Evolutionary conservation across 2,888 invertebrate species (phyloP), one percentile per base, ranked within the genome.

Genomic region (Aquatica leii): DNA sequence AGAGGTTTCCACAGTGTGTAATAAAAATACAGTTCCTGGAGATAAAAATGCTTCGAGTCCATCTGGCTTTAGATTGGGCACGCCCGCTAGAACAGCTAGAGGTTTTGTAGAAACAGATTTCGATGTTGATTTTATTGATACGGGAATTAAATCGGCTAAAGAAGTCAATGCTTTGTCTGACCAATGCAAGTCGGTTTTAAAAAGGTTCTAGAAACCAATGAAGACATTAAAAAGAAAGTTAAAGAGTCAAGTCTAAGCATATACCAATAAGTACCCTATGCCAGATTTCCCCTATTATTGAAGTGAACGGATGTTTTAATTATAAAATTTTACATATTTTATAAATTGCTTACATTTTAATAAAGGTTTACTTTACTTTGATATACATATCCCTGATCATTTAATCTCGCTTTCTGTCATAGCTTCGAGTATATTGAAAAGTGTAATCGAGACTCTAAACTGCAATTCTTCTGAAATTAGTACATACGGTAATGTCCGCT

Each of bases 11-110:
- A 93, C 99, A 74, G 97, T 97, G 11, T 96, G 97, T 77, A 99
- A 99, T 81, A 99, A 99, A 83, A 99, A 99, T 80, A 98, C 91
- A 1, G 95, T 93, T 65, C 98, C 98, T 1, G 98, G 98, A 0
- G 98, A 99, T 81, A 97, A 94, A 81, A 97, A 95, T 75, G 97
- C 98, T 0, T 83, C 98, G 72, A 93, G 94, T 83, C 97, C 98
- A 0, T 95, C 96, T 69, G 98, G 98, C 21, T 90, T 98, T 58
- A 86, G 98, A 62, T 84, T 98, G 46, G 98, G 98, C 49, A 94
- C 98, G 0, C 97, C 98, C 0, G 98, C 98, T 0, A 83, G 98
- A 17, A 98, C 98, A 1, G 98, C 98, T 0, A 86, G 98, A 69
- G 96, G 95, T n/a, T 81, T 98, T 6, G 87, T 88, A 67, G 97